Conservation (phyloP, 2,888 invertebrate species). For the Patella ulyssiponensis region DNA sequence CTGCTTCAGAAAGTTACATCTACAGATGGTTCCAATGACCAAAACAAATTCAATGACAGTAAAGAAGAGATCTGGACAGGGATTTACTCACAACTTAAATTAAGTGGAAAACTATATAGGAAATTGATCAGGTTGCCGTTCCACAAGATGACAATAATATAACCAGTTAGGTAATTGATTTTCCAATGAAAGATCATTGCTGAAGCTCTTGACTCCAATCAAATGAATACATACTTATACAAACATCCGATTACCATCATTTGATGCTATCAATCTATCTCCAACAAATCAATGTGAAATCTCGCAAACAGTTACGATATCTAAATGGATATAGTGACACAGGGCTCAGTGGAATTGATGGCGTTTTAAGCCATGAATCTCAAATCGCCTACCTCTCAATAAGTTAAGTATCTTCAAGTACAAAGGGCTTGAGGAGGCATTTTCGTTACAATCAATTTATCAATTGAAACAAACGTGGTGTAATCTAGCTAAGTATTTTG, state of each 20-base stretch:
- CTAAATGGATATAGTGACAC: conserved; percentile 11
- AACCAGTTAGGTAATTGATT: conserved; percentile 9
- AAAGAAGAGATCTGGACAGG: not conserved
- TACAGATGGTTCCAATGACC: not conserved
- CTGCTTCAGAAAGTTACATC: not conserved
- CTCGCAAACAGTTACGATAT: conserved; percentile 3
- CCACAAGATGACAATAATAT: conserved; percentile 3
- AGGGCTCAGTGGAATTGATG: conserved; percentile 7
- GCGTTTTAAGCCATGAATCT: conserved; percentile 10
- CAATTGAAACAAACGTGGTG: conserved; percentile 25
- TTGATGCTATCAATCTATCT: conserved; percentile 22
- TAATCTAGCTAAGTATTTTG: conserved; percentile 22
- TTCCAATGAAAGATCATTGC: conserved; percentile 7
- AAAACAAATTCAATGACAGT: conserved; percentile 1
- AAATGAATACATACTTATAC: conserved; percentile 21
- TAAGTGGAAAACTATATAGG: conserved; percentile 21
- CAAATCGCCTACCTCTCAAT: not conserved
- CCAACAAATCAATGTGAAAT: conserved; percentile 1
- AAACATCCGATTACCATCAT: conserved; percentile 27
- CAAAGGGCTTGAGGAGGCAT: conserved; percentile 4
- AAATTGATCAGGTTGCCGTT: conserved; percentile 23
- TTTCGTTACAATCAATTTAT: conserved; percentile 22
- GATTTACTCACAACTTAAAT: conserved; percentile 19
- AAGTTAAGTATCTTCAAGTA: not conserved
- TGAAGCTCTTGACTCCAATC: conserved; percentile 11